Evolutionary conservation across 2,888 invertebrate species (phyloP).

Genomic region (Vesta saturnalis): DNA sequence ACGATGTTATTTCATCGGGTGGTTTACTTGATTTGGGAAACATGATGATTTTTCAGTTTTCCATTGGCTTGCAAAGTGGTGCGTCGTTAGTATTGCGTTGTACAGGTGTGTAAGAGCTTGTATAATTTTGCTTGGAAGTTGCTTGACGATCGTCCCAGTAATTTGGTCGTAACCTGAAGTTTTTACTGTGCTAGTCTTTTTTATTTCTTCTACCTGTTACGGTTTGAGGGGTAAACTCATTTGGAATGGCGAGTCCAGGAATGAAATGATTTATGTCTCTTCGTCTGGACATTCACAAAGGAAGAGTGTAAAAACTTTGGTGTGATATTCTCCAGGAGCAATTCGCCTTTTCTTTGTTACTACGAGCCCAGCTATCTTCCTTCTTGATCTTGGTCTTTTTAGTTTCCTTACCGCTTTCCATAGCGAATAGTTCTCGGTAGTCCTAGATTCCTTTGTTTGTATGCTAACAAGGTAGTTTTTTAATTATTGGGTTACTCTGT

Average conservation of each 20-base stretch:
- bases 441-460: conserved; percentile 22
- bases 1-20: conserved; percentile 15
- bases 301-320: neutral
- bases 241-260: too few relatives aligned
- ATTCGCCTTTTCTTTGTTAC: conserved; percentile 20
- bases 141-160: conserved; percentile 5
- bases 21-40: conserved; percentile 11
- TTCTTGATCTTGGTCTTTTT: conserved; percentile 33
- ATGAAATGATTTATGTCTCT: too few relatives aligned
- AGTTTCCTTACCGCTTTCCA: conserved; percentile 44
- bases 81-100: too few relatives aligned
- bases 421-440: conserved; percentile 40
- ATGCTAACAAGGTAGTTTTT: conserved; percentile 19
- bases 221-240: neutral
- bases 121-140: conserved; percentile 8
- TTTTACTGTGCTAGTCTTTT: neutral
- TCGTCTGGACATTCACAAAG: neutral
- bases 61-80: conserved; percentile 14
- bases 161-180: neutral
- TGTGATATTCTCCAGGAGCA: neutral
- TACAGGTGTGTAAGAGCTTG: too few relatives aligned
- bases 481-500: too few relatives aligned
- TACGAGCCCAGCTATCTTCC: conserved; percentile 11
- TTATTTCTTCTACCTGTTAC: too few relatives aligned
- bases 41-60: conserved; percentile 13